These are phyloP conservation scores for Orientallactaga sibirica DNA, from an alignment of 2,797 vertebrate species.

Conservation along the genomic window DNA sequence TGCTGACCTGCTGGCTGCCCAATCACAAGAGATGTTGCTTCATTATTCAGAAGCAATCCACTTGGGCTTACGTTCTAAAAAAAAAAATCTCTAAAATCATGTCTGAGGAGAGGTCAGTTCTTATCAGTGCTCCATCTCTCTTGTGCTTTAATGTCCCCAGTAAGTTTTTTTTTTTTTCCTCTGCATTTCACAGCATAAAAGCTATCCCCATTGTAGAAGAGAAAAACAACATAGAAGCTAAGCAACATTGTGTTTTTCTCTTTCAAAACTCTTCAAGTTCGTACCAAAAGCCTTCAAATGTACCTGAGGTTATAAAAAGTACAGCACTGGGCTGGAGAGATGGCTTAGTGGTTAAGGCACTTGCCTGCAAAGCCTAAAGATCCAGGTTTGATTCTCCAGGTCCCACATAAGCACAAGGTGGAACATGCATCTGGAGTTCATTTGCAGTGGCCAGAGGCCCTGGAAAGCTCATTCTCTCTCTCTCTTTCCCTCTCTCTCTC, in stretches of 20 bases:
- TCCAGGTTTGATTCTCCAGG: too few species aligned
- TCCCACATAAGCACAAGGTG: too few species aligned
- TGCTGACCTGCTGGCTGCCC: background rate
- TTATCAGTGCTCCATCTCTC: background rate
- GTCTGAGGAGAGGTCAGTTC: background rate
- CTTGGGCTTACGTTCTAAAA: background rate
- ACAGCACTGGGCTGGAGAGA: too few species aligned
- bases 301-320: background rate
- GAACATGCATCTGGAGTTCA: too few species aligned
- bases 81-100: slow-evolving; percentile 3
- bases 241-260: background rate
- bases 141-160: background rate
- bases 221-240: background rate
- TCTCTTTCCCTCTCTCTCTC: too few species aligned
- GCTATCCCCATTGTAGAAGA: background rate
- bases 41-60: background rate
- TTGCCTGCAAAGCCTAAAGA: too few species aligned
- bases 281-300: background rate
- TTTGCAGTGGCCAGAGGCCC: too few species aligned
- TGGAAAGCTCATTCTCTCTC: too few species aligned
- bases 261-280: slow-evolving; percentile 7
- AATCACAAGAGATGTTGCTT: background rate
- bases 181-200: background rate
- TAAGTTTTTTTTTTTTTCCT: background rate
- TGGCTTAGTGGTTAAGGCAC: too few species aligned